Percentiles rank a stretch among this genome's conserved stretches.
Evolutionary conservation across 2,797 vertebrate genomes (phyloP).

Genomic region (Dallia pectoralis): DNA sequence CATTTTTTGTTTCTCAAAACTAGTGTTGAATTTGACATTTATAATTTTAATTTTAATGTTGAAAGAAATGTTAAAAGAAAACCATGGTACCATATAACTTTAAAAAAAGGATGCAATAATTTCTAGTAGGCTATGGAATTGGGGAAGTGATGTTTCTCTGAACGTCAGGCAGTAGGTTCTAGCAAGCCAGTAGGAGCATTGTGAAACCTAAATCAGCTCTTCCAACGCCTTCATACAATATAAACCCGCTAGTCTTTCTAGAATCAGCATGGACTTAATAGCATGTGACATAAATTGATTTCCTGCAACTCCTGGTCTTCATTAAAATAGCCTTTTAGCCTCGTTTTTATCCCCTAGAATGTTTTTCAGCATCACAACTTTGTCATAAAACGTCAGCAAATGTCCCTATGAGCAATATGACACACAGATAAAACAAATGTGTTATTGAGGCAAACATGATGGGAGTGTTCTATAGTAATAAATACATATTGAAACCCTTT

Average conservation of each 20-base stretch:
- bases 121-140: no score
- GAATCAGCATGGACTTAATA: conserved; percentile 75
- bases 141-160: no score
- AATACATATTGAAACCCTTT: neutral
- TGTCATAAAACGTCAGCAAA: conserved; percentile 44
- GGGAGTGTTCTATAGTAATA: neutral
- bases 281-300: conserved; percentile 74
- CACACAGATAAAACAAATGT: conserved; percentile 34
- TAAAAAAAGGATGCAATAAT: no score
- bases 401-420: conserved; percentile 23
- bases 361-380: conserved; percentile 37
- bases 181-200: no score
- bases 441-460: neutral
- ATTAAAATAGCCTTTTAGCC: conserved; percentile 55
- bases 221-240: conserved; percentile 64
- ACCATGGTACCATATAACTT: no score
- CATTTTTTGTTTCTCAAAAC: no score
- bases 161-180: no score
- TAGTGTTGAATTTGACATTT: no score
- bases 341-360: conserved; percentile 33
- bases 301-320: conserved; percentile 63
- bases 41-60: no score
- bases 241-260: conserved; percentile 61
- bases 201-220: conserved; percentile 46
- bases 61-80: no score